Conservation (phyloP, 2,113 vertebrate species). For the Takifugu bimaculatus region DNA sequence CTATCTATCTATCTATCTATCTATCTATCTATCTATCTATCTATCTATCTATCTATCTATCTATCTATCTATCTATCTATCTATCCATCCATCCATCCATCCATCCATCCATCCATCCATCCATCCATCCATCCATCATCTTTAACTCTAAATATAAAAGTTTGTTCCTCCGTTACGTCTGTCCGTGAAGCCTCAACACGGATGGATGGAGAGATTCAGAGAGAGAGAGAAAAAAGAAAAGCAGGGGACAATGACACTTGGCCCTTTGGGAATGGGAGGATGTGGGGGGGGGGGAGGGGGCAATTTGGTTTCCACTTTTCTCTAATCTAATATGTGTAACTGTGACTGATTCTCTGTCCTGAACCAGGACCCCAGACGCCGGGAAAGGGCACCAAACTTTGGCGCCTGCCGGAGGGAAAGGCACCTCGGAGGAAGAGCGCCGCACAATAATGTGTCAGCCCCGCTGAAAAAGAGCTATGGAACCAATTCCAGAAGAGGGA, state of each 20-base stretch:
- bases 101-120: too few species aligned
- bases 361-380: conserved; percentile 62
- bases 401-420: conserved; percentile 52
- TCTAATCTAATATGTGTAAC: conserved; percentile 77
- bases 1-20: too few species aligned
- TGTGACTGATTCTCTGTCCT: conserved; percentile 74
- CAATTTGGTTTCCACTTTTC: conserved; percentile 68
- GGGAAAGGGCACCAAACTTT: conserved; percentile 68
- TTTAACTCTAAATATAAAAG: too few species aligned
- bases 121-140: too few species aligned
- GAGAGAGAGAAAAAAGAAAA: conserved; percentile 30
- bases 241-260: conserved; percentile 58
- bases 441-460: conserved; percentile 61
- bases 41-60: too few species aligned
- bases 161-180: background rate
- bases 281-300: conserved; percentile 47
- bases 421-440: conserved; percentile 46
- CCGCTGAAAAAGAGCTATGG: conserved; percentile 63
- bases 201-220: conserved; percentile 17
- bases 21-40: too few species aligned
- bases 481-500: conserved; percentile 65
- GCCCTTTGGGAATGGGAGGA: conserved; percentile 50
- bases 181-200: conserved; percentile 16
- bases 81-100: too few species aligned
- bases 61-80: too few species aligned